These are phyloP conservation scores for Archivesica marissinica DNA, from an alignment of 1,140 invertebrate genomes.

Conservation along the genomic window DNA sequence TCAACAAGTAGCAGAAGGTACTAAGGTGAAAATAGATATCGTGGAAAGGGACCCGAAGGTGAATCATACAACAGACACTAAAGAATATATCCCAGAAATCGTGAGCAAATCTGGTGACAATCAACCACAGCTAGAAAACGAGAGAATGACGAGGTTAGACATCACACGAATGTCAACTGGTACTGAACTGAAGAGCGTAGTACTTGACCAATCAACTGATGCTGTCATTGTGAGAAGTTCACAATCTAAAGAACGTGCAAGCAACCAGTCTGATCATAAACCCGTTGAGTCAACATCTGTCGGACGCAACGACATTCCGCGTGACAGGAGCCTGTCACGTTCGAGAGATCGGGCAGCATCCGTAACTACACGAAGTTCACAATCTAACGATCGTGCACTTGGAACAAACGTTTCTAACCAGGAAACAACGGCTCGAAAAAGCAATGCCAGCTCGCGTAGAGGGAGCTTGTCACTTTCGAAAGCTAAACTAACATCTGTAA, in stretches of 20 bases:
- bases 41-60: neutral
- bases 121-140: neutral
- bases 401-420: too few species aligned
- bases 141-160: neutral
- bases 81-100: neutral
- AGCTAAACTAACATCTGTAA: too few species aligned
- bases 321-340: neutral
- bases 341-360: neutral
- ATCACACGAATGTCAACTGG: neutral
- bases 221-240: neutral
- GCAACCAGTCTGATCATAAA: neutral
- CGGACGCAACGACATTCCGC: neutral
- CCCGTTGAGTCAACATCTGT: neutral
- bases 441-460: too few species aligned
- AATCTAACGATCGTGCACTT: too few species aligned
- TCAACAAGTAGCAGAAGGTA: slow-evolving; percentile 21
- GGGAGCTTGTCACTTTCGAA: too few species aligned
- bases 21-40: neutral
- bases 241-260: neutral
- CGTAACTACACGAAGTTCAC: too few species aligned
- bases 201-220: neutral
- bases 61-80: neutral
- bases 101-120: neutral
- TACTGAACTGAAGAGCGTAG: neutral
- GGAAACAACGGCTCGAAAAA: too few species aligned